Evolutionary conservation across 2,797 vertebrate genomes (phyloP), one percentile per base, ranked within the genome.

Genomic region (Centroberyx gerrardi): DNA sequence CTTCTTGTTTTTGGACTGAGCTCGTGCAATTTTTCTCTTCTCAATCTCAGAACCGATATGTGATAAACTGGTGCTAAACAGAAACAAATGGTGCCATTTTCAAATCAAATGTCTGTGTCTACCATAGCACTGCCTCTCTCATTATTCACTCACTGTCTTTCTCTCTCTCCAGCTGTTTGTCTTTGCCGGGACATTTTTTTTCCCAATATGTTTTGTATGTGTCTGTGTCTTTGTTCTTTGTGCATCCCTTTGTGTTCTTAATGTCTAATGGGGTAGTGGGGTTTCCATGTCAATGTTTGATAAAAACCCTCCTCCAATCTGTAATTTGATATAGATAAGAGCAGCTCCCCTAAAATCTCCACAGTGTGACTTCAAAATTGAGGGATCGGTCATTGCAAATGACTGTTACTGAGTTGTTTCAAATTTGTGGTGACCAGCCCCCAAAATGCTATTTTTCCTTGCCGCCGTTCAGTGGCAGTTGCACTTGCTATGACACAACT

Each of bases 21-120:
- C 89, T 90, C 60, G 85, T 94, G 90, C 91, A 91, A 82, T 93
- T 94, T 95, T 95, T 96, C 95, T 95, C 95, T 96, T 96, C 95
- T 96, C 95, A 95, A 95, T 94, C 94, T 95, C 95, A 96, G 95
- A 96, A 96, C 95, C 92, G 91, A 94, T 89, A 87, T 93, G 91
- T 94, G 91, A 94, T 87, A 84, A 94, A 95, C 93, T 95, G 95
- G 95, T 96, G 95, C 95, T 96, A 92, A 93, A 95, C 91, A 94
- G 90, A 94, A 92, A 92, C 86, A 90, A 93, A 90, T 85, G 90
- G 91, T 94, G 93, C 90, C 91, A 90, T 94, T 93, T 82, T 86
- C 85, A 85, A 88, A 87, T 90, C 87, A 78, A 85, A 84, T 90
- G 88, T 93, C 76, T 91, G 81, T 91, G 83, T 94, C 86, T 86